Conservation (phyloP, 2,888 invertebrate genomes). For the Anorthoa munda region DNA sequence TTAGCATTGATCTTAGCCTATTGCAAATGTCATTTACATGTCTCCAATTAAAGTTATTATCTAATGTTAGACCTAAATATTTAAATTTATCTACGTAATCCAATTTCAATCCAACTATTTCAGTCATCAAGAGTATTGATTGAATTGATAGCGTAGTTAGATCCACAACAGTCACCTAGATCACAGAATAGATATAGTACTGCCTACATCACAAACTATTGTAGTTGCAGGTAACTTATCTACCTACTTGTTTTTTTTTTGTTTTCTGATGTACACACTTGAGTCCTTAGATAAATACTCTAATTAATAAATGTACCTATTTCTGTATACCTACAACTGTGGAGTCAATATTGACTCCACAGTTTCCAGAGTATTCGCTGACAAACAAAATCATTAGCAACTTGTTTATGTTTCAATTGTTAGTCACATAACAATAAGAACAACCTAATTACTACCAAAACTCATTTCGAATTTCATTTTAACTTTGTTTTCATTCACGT, state of each 20-base stretch:
- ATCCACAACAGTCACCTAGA: background rate
- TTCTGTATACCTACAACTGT: too few species aligned
- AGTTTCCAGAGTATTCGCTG: background rate
- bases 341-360: background rate
- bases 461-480: background rate
- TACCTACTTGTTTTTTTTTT: background rate
- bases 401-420: background rate
- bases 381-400: constrained; percentile 55
- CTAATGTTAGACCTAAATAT: too few species aligned
- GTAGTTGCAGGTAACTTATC: background rate
- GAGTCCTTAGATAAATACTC: background rate
- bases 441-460: constrained; percentile 21
- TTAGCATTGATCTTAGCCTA: too few species aligned
- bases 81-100: too few species aligned
- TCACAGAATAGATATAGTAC: too few species aligned
- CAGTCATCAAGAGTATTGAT: too few species aligned
- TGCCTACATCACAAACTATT: too few species aligned
- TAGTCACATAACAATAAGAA: background rate
- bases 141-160: too few species aligned
- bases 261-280: background rate
- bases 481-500: constrained; percentile 28
- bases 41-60: too few species aligned
- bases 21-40: too few species aligned
- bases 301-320: background rate
- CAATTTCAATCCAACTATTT: too few species aligned